Evolutionary conservation across 2,888 invertebrate species (phyloP), one percentile per base, ranked within the genome.

Genomic region (Mythimna impura): DNA sequence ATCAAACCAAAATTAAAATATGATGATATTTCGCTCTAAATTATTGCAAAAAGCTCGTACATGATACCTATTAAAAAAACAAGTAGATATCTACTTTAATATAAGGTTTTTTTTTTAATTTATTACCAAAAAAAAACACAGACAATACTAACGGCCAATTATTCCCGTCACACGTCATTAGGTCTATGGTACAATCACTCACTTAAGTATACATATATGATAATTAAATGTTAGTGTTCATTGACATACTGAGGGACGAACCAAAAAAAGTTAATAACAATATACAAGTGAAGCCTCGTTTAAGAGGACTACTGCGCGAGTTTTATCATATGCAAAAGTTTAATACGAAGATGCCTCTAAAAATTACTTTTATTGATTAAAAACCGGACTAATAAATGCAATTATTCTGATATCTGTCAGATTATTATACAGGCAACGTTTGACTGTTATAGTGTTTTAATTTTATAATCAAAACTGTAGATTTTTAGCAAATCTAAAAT

Each of bases 251-350:
- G 55, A 71, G 36, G 34, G 55, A 34, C n/a, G 17, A 10, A 40
- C 22, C 54, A 67, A 81, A 73, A 82, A 82, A 82, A 73, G 52
- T 60, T 71, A 71, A 69, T 73, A 57, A 58, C 66, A 30, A 20
- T 68, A 66, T 65, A 60, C 34, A n/a, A 72, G 62, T 22, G 50
- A 52, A 67, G 43, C 34, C 60, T 69, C 55, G 34, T 34, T 62
- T 69, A 76, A 52, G 17, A 17, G 43, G 43, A 43, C 14, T 43
- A 43, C 14, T 12, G 0, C 43, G 43, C 43, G 12, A 43, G 43
- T 14, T 43, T 40, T 43, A 43, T 12, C 40, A 3, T 43, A 10
- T 10, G 12, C 4, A 12, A 12, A 43, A 43, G 12, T 40, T 40
- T 40, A 40, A 40, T 10, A 40, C 5, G 43, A 43, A 43, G 43